Evolutionary conservation across 2,797 vertebrate species (phyloP), one percentile per base, ranked within the genome.

Genomic region (Todus mexicanus): DNA sequence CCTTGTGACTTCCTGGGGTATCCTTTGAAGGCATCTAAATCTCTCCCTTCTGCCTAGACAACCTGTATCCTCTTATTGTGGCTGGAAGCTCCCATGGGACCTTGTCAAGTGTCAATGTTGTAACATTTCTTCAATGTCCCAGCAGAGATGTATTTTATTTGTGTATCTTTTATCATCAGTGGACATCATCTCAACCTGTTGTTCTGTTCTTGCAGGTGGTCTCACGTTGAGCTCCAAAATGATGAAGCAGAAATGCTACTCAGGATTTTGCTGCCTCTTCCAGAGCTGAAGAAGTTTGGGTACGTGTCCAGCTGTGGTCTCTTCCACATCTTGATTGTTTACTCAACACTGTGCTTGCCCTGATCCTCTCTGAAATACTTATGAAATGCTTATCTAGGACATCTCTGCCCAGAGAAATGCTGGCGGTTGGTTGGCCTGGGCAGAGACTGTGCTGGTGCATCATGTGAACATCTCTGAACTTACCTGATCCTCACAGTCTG

Each of bases 281-380:
- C 95, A 64, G 94, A 96, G n/a, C 97, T 99, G 89, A 98, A 95
- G 86, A 98, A 72, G 16, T 97, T 99, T 94, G 97, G 97, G 99
- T 99, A 95, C 4, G 97, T 83, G 20, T 33, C 22, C 16, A 38
- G 17, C 35, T 70, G 48, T 29, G n/a, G 11, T 56, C 43, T 75
- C 63, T 43, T 56, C 33, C 33, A 45, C 14, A 2, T 15, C 14
- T 54, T 63, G 63, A 22, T 42, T 3, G 0, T 72, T 72, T 37
- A 26, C 19, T 76, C 33, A 57, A 1, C 6, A 15, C 20, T 18
- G 15, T 48, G 31, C 17, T 68, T 10, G 8, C 37, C n/a, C 12
- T 37, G 27, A 11, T 47, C n/a, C 26, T 23, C 43, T 45, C 35
- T 86, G 65, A 51, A 84, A 33, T 35, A 19, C 5, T n/a, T n/a